These are phyloP conservation scores for Microtus oregoni DNA, from an alignment of 2,113 vertebrate genomes.

Conservation along the genomic window DNA sequence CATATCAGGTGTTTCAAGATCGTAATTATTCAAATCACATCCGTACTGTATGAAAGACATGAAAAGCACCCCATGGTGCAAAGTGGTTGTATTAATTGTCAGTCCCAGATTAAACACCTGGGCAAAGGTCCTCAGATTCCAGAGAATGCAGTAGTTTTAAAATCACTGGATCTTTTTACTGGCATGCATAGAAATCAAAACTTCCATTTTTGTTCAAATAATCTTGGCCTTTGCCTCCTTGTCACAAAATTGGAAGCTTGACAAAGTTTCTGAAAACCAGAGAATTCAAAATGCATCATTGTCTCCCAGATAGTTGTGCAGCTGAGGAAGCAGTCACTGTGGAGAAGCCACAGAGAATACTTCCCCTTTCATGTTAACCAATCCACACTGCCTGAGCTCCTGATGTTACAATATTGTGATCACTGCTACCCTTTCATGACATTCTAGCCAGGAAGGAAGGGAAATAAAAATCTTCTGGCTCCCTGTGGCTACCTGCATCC, in stretches of 20 bases:
- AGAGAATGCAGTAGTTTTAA: neutral
- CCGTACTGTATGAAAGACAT: neutral
- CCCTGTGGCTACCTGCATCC: too few species aligned
- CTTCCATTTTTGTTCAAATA: neutral
- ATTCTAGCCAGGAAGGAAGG: neutral
- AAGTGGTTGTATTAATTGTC: too few species aligned
- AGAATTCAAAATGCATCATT: neutral
- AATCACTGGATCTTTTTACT: neutral
- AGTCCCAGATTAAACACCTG: too few species aligned
- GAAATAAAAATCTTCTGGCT: neutral
- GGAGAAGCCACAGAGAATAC: neutral
- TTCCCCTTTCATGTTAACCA: neutral
- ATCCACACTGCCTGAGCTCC: neutral
- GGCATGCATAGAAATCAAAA: neutral
- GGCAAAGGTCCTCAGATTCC: too few species aligned
- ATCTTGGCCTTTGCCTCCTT: neutral
- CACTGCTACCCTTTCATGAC: neutral
- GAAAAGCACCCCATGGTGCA: too few species aligned
- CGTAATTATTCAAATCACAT: neutral
- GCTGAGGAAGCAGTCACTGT: neutral
- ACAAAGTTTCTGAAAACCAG: neutral
- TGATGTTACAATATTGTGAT: neutral
- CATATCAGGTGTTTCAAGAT: neutral
- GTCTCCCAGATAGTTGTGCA: neutral
- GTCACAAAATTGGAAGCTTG: neutral